Base-by-base conservation (phyloP, 2,113 vertebrate species). In the Ciconia boyciana region DNA sequence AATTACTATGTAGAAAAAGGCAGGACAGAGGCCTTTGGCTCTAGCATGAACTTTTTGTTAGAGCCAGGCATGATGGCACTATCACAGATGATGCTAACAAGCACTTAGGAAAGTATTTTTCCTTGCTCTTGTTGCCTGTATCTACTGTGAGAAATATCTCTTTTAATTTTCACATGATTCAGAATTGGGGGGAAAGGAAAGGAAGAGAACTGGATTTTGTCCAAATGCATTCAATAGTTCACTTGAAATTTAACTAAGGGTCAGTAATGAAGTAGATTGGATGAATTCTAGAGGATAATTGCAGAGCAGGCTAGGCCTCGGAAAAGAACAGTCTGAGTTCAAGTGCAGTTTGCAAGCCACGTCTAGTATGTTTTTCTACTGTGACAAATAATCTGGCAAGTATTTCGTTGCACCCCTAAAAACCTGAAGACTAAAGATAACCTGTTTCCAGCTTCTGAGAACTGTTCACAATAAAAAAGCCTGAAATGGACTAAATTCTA, bases 161-260 rank as follows among this genome's bases (percentile, higher is more conserved):
- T 78, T 96, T 93, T 79, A 83, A 76, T 95, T 93, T 96, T 95
- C 83, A 90, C 81, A 93, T 96, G 83, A 93, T 90, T 95, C 72
- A 83, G 75, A 86, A 70, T 1, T 15, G 46, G 34, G 31, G 52
- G 21, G 31, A 39, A 72, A 78, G 39, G 31, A 74, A 68, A 94
- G 70, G 29, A 89, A 90, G 39, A 79, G 69, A 89, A 66, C 29
- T 94, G 95, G 93, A 90, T 80, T 93, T 78, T 69, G 60, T 92
- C 93, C 92, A 95, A 94, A 92, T 25, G 57, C 75, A 90, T 92
- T 93, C 81, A 93, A 31, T 54, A 84, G 83, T 91, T 89, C 79
- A 74, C 69, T 87, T 77, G 39, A 88, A 95, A 94, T 85, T 81
- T 89, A 91, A 87, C 77, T 96, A 77, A 93, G 74, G 75, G 93